These are phyloP conservation scores for Oreotrochilus melanogaster DNA, from an alignment of 2,113 vertebrate genomes.

Conservation along the genomic window DNA sequence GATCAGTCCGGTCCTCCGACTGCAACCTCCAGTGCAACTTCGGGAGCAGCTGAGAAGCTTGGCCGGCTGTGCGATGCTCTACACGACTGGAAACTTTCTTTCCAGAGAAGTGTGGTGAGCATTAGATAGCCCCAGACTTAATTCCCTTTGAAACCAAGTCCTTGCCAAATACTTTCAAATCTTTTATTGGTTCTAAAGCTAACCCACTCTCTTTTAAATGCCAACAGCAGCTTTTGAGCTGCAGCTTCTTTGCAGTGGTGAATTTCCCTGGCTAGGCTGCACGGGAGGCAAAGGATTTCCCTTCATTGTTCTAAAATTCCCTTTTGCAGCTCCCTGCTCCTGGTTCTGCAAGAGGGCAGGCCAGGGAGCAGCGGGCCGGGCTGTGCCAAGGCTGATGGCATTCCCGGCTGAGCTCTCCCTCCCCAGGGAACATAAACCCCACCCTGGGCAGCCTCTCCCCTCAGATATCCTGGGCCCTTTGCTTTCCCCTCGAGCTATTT, in stretches of 20 bases:
- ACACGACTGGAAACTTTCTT: neutral
- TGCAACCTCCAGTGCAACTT: neutral
- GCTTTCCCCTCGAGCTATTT: neutral
- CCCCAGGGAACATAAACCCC: accelerated
- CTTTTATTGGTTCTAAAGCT: neutral
- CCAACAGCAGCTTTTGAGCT: neutral
- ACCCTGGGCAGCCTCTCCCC: neutral
- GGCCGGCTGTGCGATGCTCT: no score
- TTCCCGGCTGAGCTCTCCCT: neutral
- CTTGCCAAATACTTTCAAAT: neutral
- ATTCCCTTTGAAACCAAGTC: neutral
- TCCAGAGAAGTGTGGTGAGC: neutral
- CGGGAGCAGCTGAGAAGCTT: neutral
- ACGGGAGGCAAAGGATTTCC: constrained; percentile 59
- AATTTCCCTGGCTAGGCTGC: constrained; percentile 32
- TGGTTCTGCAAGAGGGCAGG: neutral
- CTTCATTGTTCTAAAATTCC: constrained; percentile 69
- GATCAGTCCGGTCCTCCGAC: neutral
- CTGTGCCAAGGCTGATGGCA: neutral
- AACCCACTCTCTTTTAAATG: neutral
- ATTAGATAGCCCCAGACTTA: neutral
- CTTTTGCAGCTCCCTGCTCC: neutral
- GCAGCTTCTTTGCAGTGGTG: neutral
- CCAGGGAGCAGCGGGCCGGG: neutral
- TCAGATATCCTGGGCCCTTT: neutral